Evolutionary conservation across 2,113 vertebrate species (phyloP).

Genomic region (Leptocoma aspasia): DNA sequence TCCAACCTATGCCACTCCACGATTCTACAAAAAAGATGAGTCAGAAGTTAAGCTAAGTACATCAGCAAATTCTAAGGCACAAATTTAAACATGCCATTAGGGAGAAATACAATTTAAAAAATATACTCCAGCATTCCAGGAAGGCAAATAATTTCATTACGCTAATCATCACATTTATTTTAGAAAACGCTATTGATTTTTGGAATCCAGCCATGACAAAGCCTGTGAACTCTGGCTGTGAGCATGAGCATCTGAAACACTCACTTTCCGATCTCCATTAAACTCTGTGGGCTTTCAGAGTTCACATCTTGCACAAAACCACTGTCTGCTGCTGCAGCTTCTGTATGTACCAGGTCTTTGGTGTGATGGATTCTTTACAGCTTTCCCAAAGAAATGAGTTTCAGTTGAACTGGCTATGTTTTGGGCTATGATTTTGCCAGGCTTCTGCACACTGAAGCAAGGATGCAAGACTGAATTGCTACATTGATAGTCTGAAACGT

Average conservation of each 20-base stretch:
- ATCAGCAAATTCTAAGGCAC: neutral
- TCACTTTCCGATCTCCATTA: neutral
- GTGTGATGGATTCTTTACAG: neutral
- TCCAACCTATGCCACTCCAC: neutral
- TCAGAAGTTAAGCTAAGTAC: neutral
- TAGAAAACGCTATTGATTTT: conserved; percentile 26
- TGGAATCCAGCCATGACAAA: conserved; percentile 14
- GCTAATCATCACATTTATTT: conserved; percentile 33
- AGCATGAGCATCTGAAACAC: neutral
- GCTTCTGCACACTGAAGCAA: neutral
- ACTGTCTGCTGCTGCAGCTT: neutral
- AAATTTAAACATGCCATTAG: neutral
- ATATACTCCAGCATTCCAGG: conserved; percentile 12
- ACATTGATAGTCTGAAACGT: neutral
- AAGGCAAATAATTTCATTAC: conserved; percentile 25
- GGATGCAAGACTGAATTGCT: neutral
- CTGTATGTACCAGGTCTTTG: neutral
- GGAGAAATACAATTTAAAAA: neutral
- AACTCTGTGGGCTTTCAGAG: neutral
- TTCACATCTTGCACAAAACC: neutral
- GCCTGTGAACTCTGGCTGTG: neutral
- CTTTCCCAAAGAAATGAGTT: neutral
- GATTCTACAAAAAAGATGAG: neutral
- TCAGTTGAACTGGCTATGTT: neutral
- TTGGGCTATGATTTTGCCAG: neutral